Percentiles rank a stretch among this genome's conserved stretches.
Evolutionary conservation across 1,140 invertebrate species (phyloP).

Genomic region (Heterodera schachtii): DNA sequence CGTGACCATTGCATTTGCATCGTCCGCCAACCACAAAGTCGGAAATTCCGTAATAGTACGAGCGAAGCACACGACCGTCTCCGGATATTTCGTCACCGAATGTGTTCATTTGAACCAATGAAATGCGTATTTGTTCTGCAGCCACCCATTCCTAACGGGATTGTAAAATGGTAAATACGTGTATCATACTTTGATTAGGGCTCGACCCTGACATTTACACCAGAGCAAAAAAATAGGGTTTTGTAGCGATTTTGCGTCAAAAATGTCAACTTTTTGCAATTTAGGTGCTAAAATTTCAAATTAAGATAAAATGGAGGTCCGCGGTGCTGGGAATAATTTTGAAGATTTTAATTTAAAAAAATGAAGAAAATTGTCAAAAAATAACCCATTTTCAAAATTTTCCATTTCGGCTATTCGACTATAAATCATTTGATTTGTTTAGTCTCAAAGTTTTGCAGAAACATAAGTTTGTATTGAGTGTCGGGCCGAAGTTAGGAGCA

Average conservation of each 20-base stretch:
- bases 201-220: too few relatives aligned
- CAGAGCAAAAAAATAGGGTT: too few relatives aligned
- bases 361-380: neutral
- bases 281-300: too few relatives aligned
- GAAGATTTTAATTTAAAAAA: slow-evolving; percentile 69
- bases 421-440: neutral
- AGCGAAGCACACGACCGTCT: slow-evolving; percentile 84
- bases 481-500: too few relatives aligned
- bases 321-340: neutral
- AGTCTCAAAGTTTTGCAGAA: neutral
- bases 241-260: too few relatives aligned
- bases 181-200: too few relatives aligned
- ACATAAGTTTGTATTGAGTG: neutral
- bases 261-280: too few relatives aligned
- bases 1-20: slow-evolving; percentile 97
- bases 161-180: too few relatives aligned
- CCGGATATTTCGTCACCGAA: slow-evolving; percentile 97
- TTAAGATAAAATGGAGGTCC: too few relatives aligned
- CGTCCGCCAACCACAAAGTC: slow-evolving; percentile 90
- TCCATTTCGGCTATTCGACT: neutral
- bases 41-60: slow-evolving; percentile 96
- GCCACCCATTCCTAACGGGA: slow-evolving; percentile 87
- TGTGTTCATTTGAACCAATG: slow-evolving; percentile 86
- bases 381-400: neutral
- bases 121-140: slow-evolving; percentile 87